Evolutionary conservation across 2,888 invertebrate genomes (phyloP), one percentile per base, ranked within the genome.

Genomic region (Epistrophella euchroma): DNA sequence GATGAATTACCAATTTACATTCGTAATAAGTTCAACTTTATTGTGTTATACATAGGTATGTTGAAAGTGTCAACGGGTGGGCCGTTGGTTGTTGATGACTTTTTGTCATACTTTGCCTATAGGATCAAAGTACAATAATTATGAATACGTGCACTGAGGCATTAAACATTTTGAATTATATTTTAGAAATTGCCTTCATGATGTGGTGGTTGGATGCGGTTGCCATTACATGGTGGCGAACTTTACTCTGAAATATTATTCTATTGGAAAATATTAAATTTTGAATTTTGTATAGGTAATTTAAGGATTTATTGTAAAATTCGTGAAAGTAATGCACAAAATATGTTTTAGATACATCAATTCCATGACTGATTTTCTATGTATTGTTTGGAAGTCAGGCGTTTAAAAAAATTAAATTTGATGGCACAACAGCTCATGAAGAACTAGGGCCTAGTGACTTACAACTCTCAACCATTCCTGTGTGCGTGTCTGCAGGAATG

Each of bases 1-100:
- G 28, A n/a, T n/a, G 9, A 5, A 28, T 28, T 66, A 72, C 58
- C 75, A 75, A 84, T 84, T 84, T 84, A 71, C 72, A 80, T 84
- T 66, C 66, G 66, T 72, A 84, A 79, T 84, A 71, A 78, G 74
- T 50, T 71, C 10, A 75, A 72, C 71, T 79, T 40, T 11, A 58
- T 71, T 58, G 58, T 52, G 43, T 22, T 17, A 22, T 19, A n/a
- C n/a, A n/a, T n/a, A n/a, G n/a, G n/a, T n/a, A 55, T 25, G 15
- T 28, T n/a, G n/a, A n/a, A 25, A 13, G 11, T 25, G 52, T 7
- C 43, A n/a, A 25, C 28, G 28, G 55, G n/a, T 4, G 28, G n/a
- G n/a, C n/a, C 2, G 28, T 3, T n/a, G 2, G 15, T 4, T 28
- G n/a, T 37, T 35, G 35, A 22, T 35, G 73, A 60, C 58, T 68